Conservation (phyloP, 2,888 invertebrate species). For the Andrena chrysosceles region DNA sequence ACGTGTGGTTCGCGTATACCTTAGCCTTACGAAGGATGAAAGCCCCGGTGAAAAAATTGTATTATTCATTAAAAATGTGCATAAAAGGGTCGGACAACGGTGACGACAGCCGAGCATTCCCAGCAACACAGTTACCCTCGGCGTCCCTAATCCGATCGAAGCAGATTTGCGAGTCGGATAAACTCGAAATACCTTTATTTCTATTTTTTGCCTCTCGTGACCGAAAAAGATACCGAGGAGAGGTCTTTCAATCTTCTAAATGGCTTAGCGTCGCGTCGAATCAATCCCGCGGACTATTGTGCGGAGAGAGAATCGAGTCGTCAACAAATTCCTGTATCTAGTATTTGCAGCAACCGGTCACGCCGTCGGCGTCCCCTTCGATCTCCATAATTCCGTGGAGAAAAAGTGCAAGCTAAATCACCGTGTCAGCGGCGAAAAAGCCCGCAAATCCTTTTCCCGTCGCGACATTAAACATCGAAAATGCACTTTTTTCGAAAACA, state of each 20-base stretch:
- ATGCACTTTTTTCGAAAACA: background rate
- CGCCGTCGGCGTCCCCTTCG: background rate
- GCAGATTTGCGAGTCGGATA: background rate
- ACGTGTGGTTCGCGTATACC: too few species aligned
- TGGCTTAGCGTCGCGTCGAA: slow-evolving; percentile 33
- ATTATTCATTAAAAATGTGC: background rate
- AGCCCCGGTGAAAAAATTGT: background rate
- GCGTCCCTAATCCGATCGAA: background rate
- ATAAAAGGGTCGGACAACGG: background rate
- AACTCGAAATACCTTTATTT: background rate
- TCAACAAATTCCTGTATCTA: slow-evolving; percentile 26
- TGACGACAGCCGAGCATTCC: background rate
- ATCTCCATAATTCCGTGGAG: slow-evolving; percentile 4
- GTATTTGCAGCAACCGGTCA: background rate
- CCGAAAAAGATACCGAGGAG: background rate
- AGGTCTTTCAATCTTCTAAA: slow-evolving; percentile 40
- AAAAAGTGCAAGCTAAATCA: background rate
- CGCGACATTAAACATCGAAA: background rate
- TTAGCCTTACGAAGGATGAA: too few species aligned
- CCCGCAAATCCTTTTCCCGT: background rate
- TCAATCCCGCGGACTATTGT: slow-evolving; percentile 9
- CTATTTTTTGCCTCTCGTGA: background rate
- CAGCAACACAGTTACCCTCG: background rate
- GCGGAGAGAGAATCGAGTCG: slow-evolving; percentile 7
- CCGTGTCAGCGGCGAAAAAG: background rate